Evolutionary conservation across 2,888 invertebrate genomes (phyloP).

Genomic region (Bhutanitis thaidina): DNA sequence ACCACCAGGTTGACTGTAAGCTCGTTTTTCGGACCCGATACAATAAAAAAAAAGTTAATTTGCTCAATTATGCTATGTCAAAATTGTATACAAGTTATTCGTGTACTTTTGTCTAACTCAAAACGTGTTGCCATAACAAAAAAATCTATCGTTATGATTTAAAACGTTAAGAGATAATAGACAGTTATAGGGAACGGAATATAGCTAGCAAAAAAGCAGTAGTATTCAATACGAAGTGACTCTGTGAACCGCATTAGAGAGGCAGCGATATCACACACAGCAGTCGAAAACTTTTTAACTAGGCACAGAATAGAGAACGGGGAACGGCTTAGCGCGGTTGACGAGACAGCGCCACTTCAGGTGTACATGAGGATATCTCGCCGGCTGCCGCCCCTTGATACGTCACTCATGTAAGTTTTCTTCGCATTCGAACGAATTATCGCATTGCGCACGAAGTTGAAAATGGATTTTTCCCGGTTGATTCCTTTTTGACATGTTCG

Average conservation of each 20-base stretch:
- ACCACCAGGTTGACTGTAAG: too few relatives aligned
- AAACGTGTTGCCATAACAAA: too few relatives aligned
- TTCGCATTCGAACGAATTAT: constrained; percentile 40
- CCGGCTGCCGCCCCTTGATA: constrained; percentile 57
- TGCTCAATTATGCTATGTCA: too few relatives aligned
- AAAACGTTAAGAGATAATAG: too few relatives aligned
- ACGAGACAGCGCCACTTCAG: constrained; percentile 51
- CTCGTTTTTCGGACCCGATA: too few relatives aligned
- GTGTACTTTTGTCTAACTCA: too few relatives aligned
- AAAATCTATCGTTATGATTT: too few relatives aligned
- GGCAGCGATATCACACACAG: constrained; percentile 48
- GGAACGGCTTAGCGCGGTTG: constrained; percentile 52
- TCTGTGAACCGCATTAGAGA: constrained; percentile 36
- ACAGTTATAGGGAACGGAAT: too few relatives aligned
- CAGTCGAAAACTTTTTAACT: constrained; percentile 67
- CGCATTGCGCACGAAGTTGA: constrained; percentile 41
- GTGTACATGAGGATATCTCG: constrained; percentile 49
- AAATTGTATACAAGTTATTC: too few relatives aligned
- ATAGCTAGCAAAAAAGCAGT: too few relatives aligned
- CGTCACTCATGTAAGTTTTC: constrained; percentile 71
- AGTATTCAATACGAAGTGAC: not conserved
- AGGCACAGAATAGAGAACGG: constrained; percentile 36
- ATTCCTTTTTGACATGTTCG: constrained; percentile 18
- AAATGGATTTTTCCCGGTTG: constrained; percentile 41
- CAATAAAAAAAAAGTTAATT: too few relatives aligned